A percentile compares a stretch with the other conserved stretches of the same genome.
Evolutionary conservation across 1,140 invertebrate species (phyloP).

Genomic region (Hycleus cichorii): DNA sequence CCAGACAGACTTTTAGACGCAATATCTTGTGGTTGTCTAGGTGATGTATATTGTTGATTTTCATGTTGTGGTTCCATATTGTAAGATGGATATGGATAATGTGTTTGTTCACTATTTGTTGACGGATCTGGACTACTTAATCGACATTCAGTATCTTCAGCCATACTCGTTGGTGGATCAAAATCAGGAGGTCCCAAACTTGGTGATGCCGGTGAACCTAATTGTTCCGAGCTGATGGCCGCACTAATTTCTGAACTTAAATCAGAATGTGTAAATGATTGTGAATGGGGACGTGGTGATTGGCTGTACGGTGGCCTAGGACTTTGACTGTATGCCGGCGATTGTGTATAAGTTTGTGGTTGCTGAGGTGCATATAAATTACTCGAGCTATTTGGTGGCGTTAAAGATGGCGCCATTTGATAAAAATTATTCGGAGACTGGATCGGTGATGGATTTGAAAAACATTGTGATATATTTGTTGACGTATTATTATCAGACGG

Average conservation of each 20-base stretch:
- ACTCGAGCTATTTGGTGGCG: constrained; percentile 34
- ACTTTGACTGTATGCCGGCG: constrained; percentile 36
- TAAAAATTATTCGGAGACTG: constrained; percentile 46
- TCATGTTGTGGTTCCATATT: constrained; percentile 36
- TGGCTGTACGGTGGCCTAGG: constrained; percentile 48
- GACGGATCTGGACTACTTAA: constrained; percentile 46
- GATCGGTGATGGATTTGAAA: constrained; percentile 46
- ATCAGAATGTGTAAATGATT: constrained; percentile 64
- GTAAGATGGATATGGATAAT: constrained; percentile 34
- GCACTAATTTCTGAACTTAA: constrained; percentile 69
- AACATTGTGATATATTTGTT: constrained; percentile 47
- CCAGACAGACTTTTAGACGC: constrained; percentile 82
- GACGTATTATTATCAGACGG: constrained; percentile 29
- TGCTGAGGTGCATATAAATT: constrained; percentile 39
- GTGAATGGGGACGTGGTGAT: constrained; percentile 52
- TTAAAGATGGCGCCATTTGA: constrained; percentile 36
- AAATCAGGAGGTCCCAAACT: constrained; percentile 67
- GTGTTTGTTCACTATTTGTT: constrained; percentile 35
- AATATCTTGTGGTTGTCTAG: constrained; percentile 59
- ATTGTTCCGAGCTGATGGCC: constrained; percentile 63
- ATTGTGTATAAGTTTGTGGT: constrained; percentile 37
- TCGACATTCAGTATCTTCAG: constrained; percentile 49
- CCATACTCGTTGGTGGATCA: constrained; percentile 60
- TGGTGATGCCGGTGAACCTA: constrained; percentile 55
- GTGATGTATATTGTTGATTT: constrained; percentile 52